These are phyloP conservation scores for Metellina segmentata DNA, from an alignment of 2,888 invertebrate species.

Conservation along the genomic window DNA sequence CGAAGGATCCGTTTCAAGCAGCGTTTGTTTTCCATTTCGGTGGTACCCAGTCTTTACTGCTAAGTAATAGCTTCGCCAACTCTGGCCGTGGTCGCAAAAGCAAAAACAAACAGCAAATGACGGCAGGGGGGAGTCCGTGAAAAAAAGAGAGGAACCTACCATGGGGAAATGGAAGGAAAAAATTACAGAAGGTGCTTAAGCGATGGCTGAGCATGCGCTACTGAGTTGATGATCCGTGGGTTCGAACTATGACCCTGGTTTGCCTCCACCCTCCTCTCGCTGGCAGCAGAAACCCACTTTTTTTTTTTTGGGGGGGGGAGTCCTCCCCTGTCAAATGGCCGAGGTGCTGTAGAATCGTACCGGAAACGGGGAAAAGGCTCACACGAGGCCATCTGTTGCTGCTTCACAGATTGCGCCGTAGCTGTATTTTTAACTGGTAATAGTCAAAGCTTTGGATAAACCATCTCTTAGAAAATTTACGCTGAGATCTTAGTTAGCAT, in stretches of 20 bases:
- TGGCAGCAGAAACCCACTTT: neutral
- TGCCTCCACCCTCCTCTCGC: neutral
- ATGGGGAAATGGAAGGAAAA: neutral
- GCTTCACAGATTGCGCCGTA: neutral
- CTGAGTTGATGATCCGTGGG: constrained; percentile 73
- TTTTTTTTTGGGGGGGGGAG: neutral
- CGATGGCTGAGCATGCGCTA: constrained; percentile 72
- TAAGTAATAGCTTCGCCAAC: constrained; percentile 65
- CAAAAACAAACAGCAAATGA: constrained; percentile 25
- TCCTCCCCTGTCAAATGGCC: neutral
- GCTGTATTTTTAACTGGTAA: neutral
- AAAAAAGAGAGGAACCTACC: neutral
- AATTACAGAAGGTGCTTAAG: constrained; percentile 57
- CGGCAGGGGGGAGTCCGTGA: neutral
- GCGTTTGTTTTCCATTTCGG: constrained; percentile 66
- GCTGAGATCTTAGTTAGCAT: neutral
- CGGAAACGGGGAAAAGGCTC: constrained; percentile 60
- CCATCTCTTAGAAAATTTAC: neutral
- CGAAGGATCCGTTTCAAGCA: constrained; percentile 62
- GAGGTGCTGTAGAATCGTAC: constrained; percentile 35
- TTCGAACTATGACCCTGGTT: constrained; percentile 65
- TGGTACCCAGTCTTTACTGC: constrained; percentile 63
- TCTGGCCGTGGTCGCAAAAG: neutral
- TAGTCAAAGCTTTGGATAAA: neutral
- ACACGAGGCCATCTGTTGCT: constrained; percentile 65